A percentile compares a stretch with the other conserved stretches of the same genome.
These are phyloP conservation scores for Melitaea athalia DNA, from an alignment of 2,888 invertebrate genomes.

Conservation along the genomic window DNA sequence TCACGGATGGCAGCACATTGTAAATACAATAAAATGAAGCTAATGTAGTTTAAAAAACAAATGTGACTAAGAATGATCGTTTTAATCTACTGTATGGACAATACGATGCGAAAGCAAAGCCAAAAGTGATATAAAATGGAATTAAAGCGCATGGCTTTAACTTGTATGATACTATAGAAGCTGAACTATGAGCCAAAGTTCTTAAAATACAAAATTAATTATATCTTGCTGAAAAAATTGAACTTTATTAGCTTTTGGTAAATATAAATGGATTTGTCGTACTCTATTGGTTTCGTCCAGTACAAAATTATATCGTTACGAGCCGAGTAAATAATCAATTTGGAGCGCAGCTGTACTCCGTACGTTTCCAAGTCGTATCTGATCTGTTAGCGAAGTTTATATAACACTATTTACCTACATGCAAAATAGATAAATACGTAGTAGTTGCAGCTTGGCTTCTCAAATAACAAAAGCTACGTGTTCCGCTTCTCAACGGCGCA, in stretches of 20 bases:
- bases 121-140: not conserved
- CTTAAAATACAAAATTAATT: too few relatives aligned
- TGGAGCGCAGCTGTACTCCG: conserved; percentile 7
- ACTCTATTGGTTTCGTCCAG: not conserved
- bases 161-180: too few relatives aligned
- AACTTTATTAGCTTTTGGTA: too few relatives aligned
- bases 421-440: conserved; percentile 41
- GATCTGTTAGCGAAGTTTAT: conserved; percentile 22
- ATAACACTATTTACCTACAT: conserved; percentile 40
- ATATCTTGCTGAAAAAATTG: too few relatives aligned
- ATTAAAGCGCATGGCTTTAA: too few relatives aligned
- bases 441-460: conserved; percentile 30
- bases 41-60: not conserved
- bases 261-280: not conserved
- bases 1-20: conserved; percentile 1
- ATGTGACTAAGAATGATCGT: not conserved
- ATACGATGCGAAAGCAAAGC: not conserved
- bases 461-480: conserved; percentile 43
- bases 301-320: not conserved
- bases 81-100: not conserved
- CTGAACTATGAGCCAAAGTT: too few relatives aligned
- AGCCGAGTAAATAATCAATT: conserved; percentile 9
- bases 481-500: conserved; percentile 35
- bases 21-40: not conserved
- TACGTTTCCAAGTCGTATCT: conserved; percentile 8